phyloP scores from a whole-genome alignment of 2,797 vertebrate genomes.

The Hydrophis major region DNA sequence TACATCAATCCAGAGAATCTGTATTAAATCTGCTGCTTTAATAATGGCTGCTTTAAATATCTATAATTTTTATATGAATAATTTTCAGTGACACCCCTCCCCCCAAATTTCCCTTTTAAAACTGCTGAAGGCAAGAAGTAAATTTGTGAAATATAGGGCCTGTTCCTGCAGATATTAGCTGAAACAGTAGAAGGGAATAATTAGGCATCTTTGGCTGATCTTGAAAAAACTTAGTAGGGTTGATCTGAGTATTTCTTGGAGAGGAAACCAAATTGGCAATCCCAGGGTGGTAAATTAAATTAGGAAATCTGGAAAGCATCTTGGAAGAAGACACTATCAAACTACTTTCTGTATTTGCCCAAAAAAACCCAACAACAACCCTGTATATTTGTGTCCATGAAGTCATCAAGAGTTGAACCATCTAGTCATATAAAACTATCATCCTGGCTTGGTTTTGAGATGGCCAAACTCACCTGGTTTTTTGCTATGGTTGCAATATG shows the following conservation, averaged over 20 bases:
- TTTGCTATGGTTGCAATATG: background rate
- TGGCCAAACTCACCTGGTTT: background rate
- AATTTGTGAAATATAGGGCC: background rate
- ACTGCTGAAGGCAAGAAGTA: slow-evolving; percentile 37
- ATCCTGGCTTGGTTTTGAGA: background rate
- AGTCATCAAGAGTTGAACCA: background rate
- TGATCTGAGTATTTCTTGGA: background rate
- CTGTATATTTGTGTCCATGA: background rate
- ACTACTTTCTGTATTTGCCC: background rate
- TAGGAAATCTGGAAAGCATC: background rate
- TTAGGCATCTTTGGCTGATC: background rate
- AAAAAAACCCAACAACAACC: background rate
- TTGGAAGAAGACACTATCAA: background rate
- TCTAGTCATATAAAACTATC: background rate
- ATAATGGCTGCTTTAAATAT: slow-evolving; percentile 14
- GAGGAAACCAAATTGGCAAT: background rate
- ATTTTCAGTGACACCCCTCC: slow-evolving; percentile 17
- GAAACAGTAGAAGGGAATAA: background rate
- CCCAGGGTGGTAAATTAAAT: background rate
- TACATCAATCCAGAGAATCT: slow-evolving; percentile 35
- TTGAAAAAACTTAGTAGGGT: background rate
- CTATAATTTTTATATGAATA: slow-evolving; percentile 40
- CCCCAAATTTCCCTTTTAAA: slow-evolving; percentile 40
- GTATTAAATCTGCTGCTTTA: slow-evolving; percentile 25
- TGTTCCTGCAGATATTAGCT: background rate